Evolutionary conservation across 2,888 invertebrate species (phyloP).

Genomic region (Agrilus mali): DNA sequence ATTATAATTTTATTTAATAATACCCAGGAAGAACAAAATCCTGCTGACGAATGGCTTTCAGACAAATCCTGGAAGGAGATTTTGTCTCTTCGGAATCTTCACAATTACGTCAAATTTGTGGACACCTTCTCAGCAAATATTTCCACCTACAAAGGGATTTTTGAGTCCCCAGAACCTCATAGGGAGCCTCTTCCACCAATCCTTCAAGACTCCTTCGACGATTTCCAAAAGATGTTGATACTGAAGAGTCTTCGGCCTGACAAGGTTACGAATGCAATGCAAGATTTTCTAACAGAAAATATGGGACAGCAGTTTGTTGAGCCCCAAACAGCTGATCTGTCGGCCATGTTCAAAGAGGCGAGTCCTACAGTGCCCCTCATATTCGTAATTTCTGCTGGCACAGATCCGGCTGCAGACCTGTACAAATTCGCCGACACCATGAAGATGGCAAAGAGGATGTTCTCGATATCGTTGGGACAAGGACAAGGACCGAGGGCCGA

Average conservation of each 20-base stretch:
- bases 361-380: conserved; percentile 66
- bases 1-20: background rate
- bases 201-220: conserved; percentile 47
- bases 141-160: conserved; percentile 46
- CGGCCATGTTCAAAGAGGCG: conserved; percentile 70
- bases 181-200: conserved; percentile 52
- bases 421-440: conserved; percentile 74
- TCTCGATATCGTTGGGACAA: conserved; percentile 78
- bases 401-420: conserved; percentile 74
- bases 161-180: conserved; percentile 57
- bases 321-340: conserved; percentile 75
- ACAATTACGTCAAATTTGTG: conserved; percentile 49
- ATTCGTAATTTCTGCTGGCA: conserved; percentile 81
- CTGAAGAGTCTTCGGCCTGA: conserved; percentile 73
- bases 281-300: conserved; percentile 54
- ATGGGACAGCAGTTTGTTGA: conserved; percentile 71
- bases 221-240: conserved; percentile 66
- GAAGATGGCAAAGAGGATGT: conserved; percentile 61
- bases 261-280: conserved; percentile 70
- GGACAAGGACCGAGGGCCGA: conserved; percentile 81
- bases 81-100: conserved; percentile 53
- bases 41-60: conserved; percentile 70
- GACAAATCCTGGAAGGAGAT: conserved; percentile 71
- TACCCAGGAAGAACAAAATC: conserved; percentile 55
- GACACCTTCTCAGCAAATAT: conserved; percentile 42